phyloP scores from a whole-genome alignment of 2,797 vertebrate genomes.

The Vireo griseus region DNA sequence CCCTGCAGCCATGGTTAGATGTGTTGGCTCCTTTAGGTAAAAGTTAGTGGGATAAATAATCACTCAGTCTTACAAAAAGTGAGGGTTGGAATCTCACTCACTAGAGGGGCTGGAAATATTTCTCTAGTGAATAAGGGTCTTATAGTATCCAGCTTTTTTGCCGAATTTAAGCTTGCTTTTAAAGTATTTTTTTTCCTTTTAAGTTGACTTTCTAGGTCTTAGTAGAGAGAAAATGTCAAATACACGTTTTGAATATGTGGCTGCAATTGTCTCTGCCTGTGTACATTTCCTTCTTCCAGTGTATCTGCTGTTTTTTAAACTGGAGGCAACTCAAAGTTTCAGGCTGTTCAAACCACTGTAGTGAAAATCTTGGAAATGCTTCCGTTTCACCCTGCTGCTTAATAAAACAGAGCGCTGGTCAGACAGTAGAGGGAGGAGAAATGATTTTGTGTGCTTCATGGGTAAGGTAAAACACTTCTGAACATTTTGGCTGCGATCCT shows the following conservation, averaged over 20 bases:
- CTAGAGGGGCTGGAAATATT: not conserved
- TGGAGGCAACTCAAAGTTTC: not conserved
- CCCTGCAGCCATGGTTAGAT: not conserved
- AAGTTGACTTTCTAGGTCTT: not conserved
- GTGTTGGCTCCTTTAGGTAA: not conserved
- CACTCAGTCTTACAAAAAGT: not conserved
- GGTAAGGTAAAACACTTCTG: not conserved
- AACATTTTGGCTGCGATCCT: not conserved
- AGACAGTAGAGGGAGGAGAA: not conserved
- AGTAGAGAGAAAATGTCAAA: not conserved
- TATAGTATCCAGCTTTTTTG: not conserved
- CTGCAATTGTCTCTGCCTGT: not conserved
- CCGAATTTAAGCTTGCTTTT: not conserved
- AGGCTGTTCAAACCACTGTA: not conserved
- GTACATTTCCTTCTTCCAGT: not conserved
- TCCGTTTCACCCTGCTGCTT: not conserved
- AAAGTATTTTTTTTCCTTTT: accelerated
- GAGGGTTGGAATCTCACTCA: not conserved
- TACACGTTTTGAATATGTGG: not conserved
- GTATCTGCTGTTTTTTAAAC: not conserved
- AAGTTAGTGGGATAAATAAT: not conserved
- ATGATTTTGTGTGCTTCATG: not conserved
- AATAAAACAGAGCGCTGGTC: not conserved
- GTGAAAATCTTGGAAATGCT: not conserved
- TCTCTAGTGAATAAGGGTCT: not conserved